Evolutionary conservation across 2,797 vertebrate genomes (phyloP).

Genomic region (Paedocypris micromegethes): DNA sequence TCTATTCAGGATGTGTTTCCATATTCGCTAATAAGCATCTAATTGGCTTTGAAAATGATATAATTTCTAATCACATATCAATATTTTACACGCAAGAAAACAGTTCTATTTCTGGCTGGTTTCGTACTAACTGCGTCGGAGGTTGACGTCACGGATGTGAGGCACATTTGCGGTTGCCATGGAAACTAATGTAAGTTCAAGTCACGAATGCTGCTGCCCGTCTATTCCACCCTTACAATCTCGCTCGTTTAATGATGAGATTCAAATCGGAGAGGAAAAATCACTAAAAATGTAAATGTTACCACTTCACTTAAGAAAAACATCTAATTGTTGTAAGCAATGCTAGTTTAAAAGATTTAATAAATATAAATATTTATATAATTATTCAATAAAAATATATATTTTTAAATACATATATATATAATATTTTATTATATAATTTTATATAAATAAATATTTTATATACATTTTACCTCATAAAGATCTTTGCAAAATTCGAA

Average conservation of each 20-base stretch:
- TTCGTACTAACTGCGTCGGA: slow-evolving; percentile 60
- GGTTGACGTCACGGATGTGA: slow-evolving; percentile 64
- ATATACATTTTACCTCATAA: too few relatives aligned
- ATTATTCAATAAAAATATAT: too few relatives aligned
- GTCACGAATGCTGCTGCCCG: slow-evolving; percentile 12
- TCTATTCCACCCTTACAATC: slow-evolving; percentile 9
- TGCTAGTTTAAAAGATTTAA: too few relatives aligned
- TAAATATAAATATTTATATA: too few relatives aligned
- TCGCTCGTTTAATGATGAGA: background rate
- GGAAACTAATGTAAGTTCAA: slow-evolving; percentile 62
- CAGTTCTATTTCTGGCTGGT: slow-evolving; percentile 65
- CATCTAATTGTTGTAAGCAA: too few relatives aligned
- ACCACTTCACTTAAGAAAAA: too few relatives aligned
- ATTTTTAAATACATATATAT: too few relatives aligned
- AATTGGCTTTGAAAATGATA: background rate
- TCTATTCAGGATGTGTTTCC: background rate
- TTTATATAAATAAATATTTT: too few relatives aligned
- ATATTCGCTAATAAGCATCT: background rate
- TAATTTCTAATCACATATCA: slow-evolving; percentile 11
- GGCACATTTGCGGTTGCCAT: slow-evolving; percentile 61
- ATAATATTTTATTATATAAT: too few relatives aligned
- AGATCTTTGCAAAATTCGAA: too few relatives aligned
- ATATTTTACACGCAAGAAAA: slow-evolving; percentile 47
- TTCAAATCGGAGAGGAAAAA: background rate
- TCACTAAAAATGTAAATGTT: background rate